phyloP scores from a whole-genome alignment of 2,888 invertebrate genomes.

The Pardosa pseudoannulata region DNA sequence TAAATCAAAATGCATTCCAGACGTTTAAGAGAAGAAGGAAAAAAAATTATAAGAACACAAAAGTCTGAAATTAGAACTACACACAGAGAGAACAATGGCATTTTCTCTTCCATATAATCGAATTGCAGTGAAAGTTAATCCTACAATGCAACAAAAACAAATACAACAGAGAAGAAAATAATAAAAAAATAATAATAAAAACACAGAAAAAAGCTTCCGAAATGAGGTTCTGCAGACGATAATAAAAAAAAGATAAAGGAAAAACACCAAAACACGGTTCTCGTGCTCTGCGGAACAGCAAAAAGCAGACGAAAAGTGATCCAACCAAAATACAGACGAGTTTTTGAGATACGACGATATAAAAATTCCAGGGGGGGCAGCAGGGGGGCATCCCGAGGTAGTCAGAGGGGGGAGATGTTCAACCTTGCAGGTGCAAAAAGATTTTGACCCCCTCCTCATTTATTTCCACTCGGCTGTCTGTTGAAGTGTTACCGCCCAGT shows the following conservation, averaged over 20 bases:
- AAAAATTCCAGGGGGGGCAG: neutral
- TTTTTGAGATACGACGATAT: constrained; percentile 1
- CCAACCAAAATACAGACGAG: neutral
- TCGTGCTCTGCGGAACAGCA: no score
- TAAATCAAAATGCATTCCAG: no score
- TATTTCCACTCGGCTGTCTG: constrained; percentile 1
- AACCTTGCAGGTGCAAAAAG: constrained; percentile 13
- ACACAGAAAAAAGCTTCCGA: neutral
- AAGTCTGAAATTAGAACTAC: neutral
- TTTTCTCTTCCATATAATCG: neutral
- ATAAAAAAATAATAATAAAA: no score
- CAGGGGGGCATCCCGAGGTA: neutral
- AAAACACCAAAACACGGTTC: neutral
- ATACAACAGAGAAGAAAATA: neutral
- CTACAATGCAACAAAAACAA: neutral
- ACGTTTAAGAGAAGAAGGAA: no score
- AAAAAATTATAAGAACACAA: no score
- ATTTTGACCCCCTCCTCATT: constrained; percentile 13
- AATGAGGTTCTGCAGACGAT: neutral
- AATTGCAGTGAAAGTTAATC: constrained; percentile 7
- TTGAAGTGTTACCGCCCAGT: constrained; percentile 13
- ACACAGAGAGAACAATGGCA: neutral
- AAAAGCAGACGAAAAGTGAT: neutral
- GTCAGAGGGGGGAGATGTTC: neutral
- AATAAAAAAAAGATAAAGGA: neutral